phyloP scores from a whole-genome alignment of 2,888 invertebrate genomes.

The Pteria penguin region DNA sequence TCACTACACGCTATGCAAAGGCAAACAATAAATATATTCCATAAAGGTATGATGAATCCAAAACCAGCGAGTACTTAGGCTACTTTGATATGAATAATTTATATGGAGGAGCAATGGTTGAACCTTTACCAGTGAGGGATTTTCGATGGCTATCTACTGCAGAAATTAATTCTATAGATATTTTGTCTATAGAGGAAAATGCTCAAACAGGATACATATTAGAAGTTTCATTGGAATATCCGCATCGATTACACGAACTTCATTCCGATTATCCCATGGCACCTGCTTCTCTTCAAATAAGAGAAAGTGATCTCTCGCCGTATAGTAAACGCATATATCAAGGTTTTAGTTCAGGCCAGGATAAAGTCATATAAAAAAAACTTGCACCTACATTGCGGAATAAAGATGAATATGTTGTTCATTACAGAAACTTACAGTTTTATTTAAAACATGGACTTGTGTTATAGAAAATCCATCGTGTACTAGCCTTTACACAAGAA shows the following conservation, averaged over 20 bases:
- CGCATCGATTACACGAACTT: background rate
- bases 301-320: background rate
- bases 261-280: background rate
- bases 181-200: background rate
- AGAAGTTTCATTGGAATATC: background rate
- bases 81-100: background rate
- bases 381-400: conserved; percentile 26
- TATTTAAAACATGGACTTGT: conserved; percentile 10
- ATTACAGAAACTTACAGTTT: conserved; percentile 29
- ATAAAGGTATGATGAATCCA: background rate
- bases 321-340: background rate
- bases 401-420: conserved; percentile 24
- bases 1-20: conserved; percentile 27
- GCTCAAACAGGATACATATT: background rate
- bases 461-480: conserved; percentile 17
- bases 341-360: background rate
- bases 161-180: conserved; percentile 1
- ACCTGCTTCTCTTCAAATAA: background rate
- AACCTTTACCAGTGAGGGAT: background rate
- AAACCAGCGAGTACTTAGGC: background rate
- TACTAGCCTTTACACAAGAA: conserved; percentile 3
- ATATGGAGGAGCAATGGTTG: background rate
- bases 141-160: background rate
- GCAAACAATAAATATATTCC: background rate
- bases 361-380: conserved; percentile 16